Evolutionary conservation across 2,113 vertebrate genomes (phyloP), one percentile per base, ranked within the genome.

Genomic region (Neomonachus schauinslandi): DNA sequence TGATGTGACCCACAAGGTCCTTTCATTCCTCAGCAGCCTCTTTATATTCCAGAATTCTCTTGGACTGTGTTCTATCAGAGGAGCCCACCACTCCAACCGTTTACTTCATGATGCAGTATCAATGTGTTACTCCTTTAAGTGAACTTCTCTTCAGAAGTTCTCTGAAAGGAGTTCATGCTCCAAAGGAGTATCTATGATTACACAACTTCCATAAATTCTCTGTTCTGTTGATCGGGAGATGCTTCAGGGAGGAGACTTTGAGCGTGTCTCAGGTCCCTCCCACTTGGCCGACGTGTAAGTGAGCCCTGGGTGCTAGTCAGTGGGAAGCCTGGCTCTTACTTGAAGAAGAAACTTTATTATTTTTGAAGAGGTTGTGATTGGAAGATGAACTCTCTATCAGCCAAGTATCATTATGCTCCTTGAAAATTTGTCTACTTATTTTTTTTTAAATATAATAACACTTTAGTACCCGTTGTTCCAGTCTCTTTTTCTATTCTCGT

Each of bases 71-170:
- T 92, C 74, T 92, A 1, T 74, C 26, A 33, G 67, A 96, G 46
- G 13, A 79, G 21, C n/a, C 39, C 21, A 15, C 21, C 26, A 22
- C 61, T 59, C 36, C 71, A 65, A 33, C 16, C 6, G 16, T 10
- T 39, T 39, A 26, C 33, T 24, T 57, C 5, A n/a, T 3, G 19
- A 46, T 1, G 6, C 2, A 24, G 46, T 24, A 67, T 31, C 36
- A n/a, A 1, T 1, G 0, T 49, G 3, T 89, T 31, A 31, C 26
- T 46, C n/a, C 72, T 90, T 83, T 65, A 53, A 57, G 26, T 63
- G n/a, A 95, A 80, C 31, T 28, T 89, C 59, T 92, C 65, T 92
- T 92, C 67, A 33, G 15, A 76, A 65, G 15, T 95, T 90, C 88
- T 94, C 71, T 88, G 36, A 63, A 89, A 76, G 39, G 33, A 61